phyloP scores from a whole-genome alignment of 2,888 invertebrate genomes.

The Aphrophora alni region DNA sequence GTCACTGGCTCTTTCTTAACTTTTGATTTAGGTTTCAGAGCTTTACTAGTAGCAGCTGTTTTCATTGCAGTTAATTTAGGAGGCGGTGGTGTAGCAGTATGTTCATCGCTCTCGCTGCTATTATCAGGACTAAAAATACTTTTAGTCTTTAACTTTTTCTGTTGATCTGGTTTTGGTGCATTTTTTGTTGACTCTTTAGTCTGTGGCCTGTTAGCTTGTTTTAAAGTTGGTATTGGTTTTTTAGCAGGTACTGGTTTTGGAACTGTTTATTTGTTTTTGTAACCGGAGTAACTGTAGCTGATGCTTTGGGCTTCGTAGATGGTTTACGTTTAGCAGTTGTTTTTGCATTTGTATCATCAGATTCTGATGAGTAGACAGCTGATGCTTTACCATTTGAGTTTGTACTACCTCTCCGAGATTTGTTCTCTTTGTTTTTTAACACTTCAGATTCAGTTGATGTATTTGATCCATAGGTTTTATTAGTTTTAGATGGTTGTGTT shows the following conservation, averaged over 20 bases:
- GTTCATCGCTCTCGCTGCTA: constrained; percentile 67
- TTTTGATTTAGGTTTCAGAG: constrained; percentile 57
- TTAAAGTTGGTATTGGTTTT: constrained; percentile 44
- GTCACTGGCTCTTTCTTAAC: constrained; percentile 48
- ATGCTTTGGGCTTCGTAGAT: constrained; percentile 68
- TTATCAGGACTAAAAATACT: constrained; percentile 84
- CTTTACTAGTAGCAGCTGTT: constrained; percentile 54
- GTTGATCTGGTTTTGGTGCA: constrained; percentile 57
- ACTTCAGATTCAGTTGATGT: constrained; percentile 50
- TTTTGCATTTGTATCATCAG: constrained; percentile 62
- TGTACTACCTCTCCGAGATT: constrained; percentile 57
- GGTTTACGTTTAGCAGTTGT: constrained; percentile 60
- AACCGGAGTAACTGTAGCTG: constrained; percentile 65
- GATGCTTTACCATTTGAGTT: constrained; percentile 59
- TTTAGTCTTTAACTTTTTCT: constrained; percentile 64
- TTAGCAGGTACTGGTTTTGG: constrained; percentile 55
- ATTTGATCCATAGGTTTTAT: constrained; percentile 34
- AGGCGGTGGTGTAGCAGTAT: constrained; percentile 54
- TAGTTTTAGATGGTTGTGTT: constrained; percentile 38
- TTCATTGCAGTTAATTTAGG: constrained; percentile 59
- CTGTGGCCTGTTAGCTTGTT: constrained; percentile 55
- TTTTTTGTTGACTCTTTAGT: constrained; percentile 49
- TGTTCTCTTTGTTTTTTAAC: constrained; percentile 54
- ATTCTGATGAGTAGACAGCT: constrained; percentile 65
- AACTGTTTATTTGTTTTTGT: constrained; percentile 61